These are phyloP conservation scores for Procapra przewalskii DNA, from an alignment of 2,113 vertebrate genomes.

Conservation along the genomic window DNA sequence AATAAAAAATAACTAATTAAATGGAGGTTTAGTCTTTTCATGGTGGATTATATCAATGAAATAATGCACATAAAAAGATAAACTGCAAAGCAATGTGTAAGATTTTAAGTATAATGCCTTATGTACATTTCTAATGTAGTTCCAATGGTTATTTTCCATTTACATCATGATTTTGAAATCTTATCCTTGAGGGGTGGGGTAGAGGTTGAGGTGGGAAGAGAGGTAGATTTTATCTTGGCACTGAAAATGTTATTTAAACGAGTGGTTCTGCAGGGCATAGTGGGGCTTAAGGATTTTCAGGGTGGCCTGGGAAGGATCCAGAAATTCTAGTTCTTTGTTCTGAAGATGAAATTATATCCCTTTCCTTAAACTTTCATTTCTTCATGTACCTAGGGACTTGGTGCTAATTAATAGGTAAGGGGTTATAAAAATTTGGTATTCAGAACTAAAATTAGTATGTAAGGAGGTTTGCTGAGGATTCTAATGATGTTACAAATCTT, in stretches of 20 bases:
- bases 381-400: neutral
- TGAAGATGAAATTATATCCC: neutral
- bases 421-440: neutral
- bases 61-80: neutral
- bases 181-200: neutral
- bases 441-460: neutral
- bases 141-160: neutral
- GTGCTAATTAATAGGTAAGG: neutral
- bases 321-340: neutral
- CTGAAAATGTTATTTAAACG: neutral
- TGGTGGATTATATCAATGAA: neutral
- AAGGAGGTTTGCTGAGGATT: neutral
- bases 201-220: neutral
- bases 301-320: neutral
- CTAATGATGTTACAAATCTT: neutral
- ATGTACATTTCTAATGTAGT: neutral
- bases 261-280: neutral
- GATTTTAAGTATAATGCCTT: neutral
- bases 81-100: neutral
- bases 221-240: neutral
- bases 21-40: neutral
- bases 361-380: neutral
- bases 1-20: neutral
- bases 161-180: neutral
- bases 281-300: neutral